Evolutionary conservation across 2,888 invertebrate species (phyloP).

Genomic region (Macaria liturata): DNA sequence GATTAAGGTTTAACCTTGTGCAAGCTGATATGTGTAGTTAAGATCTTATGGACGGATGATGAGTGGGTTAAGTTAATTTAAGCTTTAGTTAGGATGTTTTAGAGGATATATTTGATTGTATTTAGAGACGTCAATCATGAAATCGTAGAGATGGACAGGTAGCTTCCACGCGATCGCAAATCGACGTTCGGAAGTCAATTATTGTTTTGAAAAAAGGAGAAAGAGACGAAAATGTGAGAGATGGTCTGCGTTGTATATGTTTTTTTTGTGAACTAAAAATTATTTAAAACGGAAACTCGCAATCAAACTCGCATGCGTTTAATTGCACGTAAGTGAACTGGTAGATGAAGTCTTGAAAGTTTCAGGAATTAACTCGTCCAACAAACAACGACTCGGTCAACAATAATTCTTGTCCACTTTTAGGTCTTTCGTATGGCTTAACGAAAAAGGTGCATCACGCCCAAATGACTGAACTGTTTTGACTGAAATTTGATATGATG

Average conservation of each 20-base stretch:
- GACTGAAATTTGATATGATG: no score
- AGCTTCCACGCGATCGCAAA: conserved; percentile 59
- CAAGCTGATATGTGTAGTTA: conserved; percentile 18
- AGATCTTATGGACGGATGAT: background rate
- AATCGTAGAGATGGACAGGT: conserved; percentile 57
- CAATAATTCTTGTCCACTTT: no score
- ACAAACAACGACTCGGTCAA: no score
- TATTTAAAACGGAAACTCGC: conserved; percentile 4
- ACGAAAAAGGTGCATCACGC: no score
- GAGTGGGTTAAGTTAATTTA: conserved; percentile 8
- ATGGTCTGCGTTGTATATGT: conserved; percentile 42
- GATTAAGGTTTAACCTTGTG: conserved; percentile 26
- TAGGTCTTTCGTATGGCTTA: no score
- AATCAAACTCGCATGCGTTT: background rate
- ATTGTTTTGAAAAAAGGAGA: conserved; percentile 43
- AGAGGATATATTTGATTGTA: conserved; percentile 41
- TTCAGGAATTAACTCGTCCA: no score
- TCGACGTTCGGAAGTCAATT: conserved; percentile 68
- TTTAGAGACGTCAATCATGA: conserved; percentile 45
- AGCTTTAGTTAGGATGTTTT: conserved; percentile 6
- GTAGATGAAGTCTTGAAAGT: no score
- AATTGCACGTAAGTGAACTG: background rate
- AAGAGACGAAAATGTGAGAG: conserved; percentile 38
- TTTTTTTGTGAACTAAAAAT: conserved; percentile 28
- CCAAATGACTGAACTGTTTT: no score